Conservation (phyloP, 2,113 vertebrate genomes). For the Pygathrix nemaeus region DNA sequence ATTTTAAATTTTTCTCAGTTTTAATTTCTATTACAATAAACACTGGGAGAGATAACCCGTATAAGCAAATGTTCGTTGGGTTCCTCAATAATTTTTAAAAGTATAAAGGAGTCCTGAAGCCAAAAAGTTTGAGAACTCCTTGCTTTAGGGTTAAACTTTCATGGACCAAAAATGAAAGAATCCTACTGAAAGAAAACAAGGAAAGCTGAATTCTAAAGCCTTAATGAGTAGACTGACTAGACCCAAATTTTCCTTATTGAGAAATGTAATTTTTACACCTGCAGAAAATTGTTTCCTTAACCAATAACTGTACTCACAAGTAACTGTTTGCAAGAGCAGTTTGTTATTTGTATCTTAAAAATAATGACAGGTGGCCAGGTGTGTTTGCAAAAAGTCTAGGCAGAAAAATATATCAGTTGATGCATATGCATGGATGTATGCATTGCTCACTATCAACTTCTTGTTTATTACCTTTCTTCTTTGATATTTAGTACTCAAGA, state of each 20-base stretch:
- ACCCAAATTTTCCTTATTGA: constrained; percentile 75
- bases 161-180: constrained; percentile 55
- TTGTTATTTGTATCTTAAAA: constrained; percentile 73
- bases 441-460: neutral
- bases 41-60: neutral
- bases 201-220: constrained; percentile 72
- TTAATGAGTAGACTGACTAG: constrained; percentile 71
- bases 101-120: neutral
- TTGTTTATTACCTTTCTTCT: neutral
- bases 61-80: neutral
- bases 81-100: neutral
- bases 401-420: constrained; percentile 19
- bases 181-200: constrained; percentile 59
- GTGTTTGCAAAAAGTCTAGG: constrained; percentile 72
- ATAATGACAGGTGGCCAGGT: constrained; percentile 76
- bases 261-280: constrained; percentile 80
- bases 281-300: constrained; percentile 76
- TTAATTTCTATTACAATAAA: constrained; percentile 45
- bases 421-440: constrained; percentile 45
- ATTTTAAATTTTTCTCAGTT: neutral
- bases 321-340: constrained; percentile 70
- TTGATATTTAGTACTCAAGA: neutral
- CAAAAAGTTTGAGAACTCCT: constrained; percentile 36
- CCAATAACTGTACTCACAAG: constrained; percentile 63
- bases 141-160: constrained; percentile 66